phyloP scores from a whole-genome alignment of 2,113 vertebrate genomes.

The Perca fluviatilis region DNA sequence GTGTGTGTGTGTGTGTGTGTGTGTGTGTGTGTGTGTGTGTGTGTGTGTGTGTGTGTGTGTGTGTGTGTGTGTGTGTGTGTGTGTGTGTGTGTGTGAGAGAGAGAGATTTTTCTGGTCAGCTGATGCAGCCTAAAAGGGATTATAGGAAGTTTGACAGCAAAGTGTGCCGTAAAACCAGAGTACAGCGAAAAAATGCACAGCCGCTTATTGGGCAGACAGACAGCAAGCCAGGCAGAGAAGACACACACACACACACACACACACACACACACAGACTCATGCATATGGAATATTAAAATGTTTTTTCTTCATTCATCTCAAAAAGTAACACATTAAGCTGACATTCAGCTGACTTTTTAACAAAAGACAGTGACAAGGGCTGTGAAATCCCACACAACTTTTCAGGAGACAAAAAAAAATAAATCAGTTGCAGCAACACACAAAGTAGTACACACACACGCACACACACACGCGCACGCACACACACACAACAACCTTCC shows the following conservation, averaged over 20 bases:
- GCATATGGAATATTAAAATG: conserved; percentile 32
- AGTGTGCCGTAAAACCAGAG: conserved; percentile 30
- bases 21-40: conserved; percentile 16
- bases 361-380: conserved; percentile 42
- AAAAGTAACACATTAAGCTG: conserved; percentile 51
- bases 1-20: conserved; percentile 19
- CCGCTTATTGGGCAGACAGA: conserved; percentile 49
- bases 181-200: conserved; percentile 7
- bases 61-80: conserved; percentile 12
- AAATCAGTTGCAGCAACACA: conserved; percentile 10
- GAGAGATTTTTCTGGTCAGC: conserved; percentile 49
- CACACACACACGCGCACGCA: conserved; percentile 13
- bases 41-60: conserved; percentile 5
- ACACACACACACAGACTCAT: not conserved
- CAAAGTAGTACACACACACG: not conserved
- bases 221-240: conserved; percentile 24
- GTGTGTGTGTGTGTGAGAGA: conserved; percentile 8
- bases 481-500: not conserved
- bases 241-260: not conserved
- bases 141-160: conserved; percentile 59
- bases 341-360: conserved; percentile 56
- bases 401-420: conserved; percentile 25
- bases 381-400: conserved; percentile 48
- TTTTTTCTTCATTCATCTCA: conserved; percentile 21
- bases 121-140: conserved; percentile 48